Conservation (phyloP, 2,113 vertebrate species). For the Antidorcas marsupialis region DNA sequence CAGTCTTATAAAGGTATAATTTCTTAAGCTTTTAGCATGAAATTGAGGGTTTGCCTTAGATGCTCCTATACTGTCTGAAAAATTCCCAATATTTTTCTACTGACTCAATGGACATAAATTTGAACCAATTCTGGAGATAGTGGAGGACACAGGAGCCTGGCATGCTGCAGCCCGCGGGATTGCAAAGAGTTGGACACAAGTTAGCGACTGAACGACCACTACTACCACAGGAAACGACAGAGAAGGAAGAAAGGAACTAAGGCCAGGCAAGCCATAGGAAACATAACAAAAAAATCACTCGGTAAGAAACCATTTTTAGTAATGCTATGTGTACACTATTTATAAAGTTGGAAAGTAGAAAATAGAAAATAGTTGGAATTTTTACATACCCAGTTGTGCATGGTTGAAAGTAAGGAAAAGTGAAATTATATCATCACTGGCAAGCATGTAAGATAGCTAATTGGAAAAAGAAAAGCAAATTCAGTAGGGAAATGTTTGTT, state of each 20-base stretch:
- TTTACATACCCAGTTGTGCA: neutral
- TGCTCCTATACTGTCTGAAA: neutral
- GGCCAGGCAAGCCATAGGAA: neutral
- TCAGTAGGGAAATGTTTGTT: neutral
- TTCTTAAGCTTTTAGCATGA: neutral
- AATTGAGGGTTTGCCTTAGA: neutral
- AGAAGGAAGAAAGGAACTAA: neutral
- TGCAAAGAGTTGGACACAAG: neutral
- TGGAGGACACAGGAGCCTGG: neutral
- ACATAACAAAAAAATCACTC: neutral
- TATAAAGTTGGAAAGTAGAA: neutral
- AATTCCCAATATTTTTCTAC: neutral
- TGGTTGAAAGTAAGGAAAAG: neutral
- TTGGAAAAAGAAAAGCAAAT: neutral
- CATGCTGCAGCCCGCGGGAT: neutral
- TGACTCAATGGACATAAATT: neutral
- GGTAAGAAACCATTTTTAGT: neutral
- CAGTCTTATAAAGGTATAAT: neutral
- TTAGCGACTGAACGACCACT: neutral
- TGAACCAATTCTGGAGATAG: neutral
- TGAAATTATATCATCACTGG: neutral
- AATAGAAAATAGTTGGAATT: neutral
- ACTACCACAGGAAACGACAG: neutral
- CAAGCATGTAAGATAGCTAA: neutral
- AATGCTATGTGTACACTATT: neutral